phyloP scores from a whole-genome alignment of 2,888 invertebrate species.

The Hemaris fuciformis region DNA sequence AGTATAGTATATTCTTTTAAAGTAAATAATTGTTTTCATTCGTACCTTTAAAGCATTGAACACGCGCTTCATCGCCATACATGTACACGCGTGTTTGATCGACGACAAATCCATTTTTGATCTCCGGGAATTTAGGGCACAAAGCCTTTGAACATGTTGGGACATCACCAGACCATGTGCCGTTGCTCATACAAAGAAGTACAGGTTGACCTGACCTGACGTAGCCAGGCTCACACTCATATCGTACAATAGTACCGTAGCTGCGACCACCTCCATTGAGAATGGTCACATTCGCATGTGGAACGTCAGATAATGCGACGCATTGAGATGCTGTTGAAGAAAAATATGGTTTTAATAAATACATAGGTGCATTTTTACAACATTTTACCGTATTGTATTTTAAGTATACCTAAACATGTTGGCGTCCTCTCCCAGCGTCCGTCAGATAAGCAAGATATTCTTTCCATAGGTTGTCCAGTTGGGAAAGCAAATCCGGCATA shows the following conservation, averaged over 20 bases:
- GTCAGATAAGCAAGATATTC: constrained; percentile 93
- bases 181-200: constrained; percentile 96
- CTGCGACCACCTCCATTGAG: constrained; percentile 95
- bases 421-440: constrained; percentile 97
- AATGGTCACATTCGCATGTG: constrained; percentile 92
- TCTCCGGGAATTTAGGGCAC: constrained; percentile 88
- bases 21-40: not conserved
- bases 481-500: constrained; percentile 98
- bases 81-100: constrained; percentile 89
- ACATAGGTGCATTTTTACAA: not conserved
- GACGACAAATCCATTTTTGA: constrained; percentile 93
- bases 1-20: not conserved
- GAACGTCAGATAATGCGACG: constrained; percentile 91
- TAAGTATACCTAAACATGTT: constrained; percentile 87
- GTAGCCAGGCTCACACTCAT: constrained; percentile 95
- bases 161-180: constrained; percentile 96
- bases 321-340: constrained; percentile 90
- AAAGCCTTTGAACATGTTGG: constrained; percentile 91
- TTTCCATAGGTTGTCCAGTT: constrained; percentile 92
- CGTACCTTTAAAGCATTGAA: constrained; percentile 90
- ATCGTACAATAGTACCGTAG: constrained; percentile 95
- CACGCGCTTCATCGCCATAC: constrained; percentile 94
- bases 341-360: constrained; percentile 14
- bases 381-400: not conserved
- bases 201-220: constrained; percentile 94